Conservation (phyloP, 2,797 vertebrate species). For the Antrozous pallidus region DNA sequence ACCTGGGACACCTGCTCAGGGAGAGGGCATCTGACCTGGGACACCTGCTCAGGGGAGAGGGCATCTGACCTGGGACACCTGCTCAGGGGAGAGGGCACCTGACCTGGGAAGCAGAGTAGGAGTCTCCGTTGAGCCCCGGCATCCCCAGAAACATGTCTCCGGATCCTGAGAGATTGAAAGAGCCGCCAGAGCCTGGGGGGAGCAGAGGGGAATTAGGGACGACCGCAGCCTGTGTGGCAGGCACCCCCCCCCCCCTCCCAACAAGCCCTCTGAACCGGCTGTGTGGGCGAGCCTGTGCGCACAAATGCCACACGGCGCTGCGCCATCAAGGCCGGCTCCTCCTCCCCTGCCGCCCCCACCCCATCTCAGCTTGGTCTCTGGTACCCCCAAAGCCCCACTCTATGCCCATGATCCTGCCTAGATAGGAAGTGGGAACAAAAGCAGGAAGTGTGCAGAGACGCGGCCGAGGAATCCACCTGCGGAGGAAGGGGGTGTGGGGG, state of each 20-base stretch:
- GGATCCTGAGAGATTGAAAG: conserved; percentile 92
- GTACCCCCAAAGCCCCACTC: not conserved
- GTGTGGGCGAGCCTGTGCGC: not conserved
- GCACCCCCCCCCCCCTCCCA: too few species aligned
- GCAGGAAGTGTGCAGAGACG: conserved; percentile 4
- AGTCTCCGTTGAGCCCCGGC: conserved; percentile 91
- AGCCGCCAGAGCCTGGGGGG: conserved; percentile 88
- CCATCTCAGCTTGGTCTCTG: conserved; percentile 2
- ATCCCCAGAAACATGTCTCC: conserved; percentile 94
- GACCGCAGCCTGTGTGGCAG: not conserved
- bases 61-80: too few species aligned
- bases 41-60: too few species aligned
- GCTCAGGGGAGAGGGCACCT: conserved; percentile 56
- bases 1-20: too few species aligned
- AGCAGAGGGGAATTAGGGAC: not conserved
- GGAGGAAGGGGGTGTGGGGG: conserved; percentile 82
- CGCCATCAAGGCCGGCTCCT: not conserved
- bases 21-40: too few species aligned
- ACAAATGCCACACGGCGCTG: not conserved
- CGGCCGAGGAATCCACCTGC: conserved; percentile 75
- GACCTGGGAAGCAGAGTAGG: conserved; percentile 85
- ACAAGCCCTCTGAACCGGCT: not conserved
- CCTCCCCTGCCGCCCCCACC: not conserved
- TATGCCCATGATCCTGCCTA: not conserved
- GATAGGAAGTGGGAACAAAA: conserved; percentile 39